Evolutionary conservation across 2,113 vertebrate genomes (phyloP).

Genomic region (Galemys pyrenaicus): DNA sequence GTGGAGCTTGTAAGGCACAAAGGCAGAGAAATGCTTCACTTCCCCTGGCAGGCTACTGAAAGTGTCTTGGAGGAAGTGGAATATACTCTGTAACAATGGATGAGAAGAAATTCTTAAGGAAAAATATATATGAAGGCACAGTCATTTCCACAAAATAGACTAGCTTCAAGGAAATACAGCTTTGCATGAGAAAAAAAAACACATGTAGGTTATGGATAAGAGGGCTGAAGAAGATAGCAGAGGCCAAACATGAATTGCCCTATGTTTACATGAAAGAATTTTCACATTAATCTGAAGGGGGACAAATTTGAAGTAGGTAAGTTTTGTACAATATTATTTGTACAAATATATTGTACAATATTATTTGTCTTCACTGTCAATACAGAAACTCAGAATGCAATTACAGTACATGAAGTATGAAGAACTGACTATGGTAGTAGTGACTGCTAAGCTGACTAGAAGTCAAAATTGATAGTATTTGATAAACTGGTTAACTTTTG

Average conservation of each 20-base stretch:
- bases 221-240: not conserved
- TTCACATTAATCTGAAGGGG: not conserved
- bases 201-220: not conserved
- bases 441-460: not conserved
- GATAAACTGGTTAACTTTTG: not conserved
- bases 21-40: not conserved
- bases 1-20: not conserved
- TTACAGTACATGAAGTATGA: not conserved
- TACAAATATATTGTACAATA: too few species aligned
- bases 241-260: not conserved
- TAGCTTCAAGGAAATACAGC: not conserved
- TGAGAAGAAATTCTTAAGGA: not conserved
- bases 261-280: not conserved
- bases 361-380: not conserved
- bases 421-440: not conserved
- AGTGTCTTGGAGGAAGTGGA: not conserved
- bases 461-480: not conserved
- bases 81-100: not conserved
- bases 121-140: not conserved
- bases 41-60: not conserved
- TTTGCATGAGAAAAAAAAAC: not conserved
- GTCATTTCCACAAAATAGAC: not conserved
- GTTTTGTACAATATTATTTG: not conserved
- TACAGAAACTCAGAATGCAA: not conserved
- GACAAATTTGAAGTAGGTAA: not conserved